Evolutionary conservation across 92 coral and sea anemone species (phyloP).

Genomic region (Isaurus tuberculatus): DNA sequence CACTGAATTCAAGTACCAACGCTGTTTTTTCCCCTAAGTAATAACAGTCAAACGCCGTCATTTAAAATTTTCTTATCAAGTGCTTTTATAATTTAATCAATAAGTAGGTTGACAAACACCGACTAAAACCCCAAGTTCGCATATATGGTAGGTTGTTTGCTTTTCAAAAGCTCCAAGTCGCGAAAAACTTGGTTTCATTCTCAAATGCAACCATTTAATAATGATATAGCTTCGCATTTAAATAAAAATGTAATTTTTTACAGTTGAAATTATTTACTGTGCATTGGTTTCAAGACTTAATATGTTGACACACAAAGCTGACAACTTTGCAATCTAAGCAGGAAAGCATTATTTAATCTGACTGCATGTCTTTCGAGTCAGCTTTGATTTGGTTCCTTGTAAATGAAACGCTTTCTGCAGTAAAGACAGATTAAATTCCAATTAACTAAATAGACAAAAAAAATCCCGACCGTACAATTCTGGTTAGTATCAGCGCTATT

Average conservation of each 20-base stretch:
- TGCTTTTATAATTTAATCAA: neutral
- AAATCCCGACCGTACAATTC: slow-evolving; percentile 10
- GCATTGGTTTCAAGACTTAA: neutral
- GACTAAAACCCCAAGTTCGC: neutral
- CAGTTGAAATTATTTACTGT: neutral
- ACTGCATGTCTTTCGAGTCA: neutral
- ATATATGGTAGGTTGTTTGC: neutral
- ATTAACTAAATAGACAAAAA: neutral
- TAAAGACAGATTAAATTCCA: neutral
- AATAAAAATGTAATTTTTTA: neutral
- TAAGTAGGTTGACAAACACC: neutral
- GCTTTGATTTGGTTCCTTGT: neutral
- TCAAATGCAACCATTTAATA: neutral
- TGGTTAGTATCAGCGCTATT: slow-evolving; percentile 27
- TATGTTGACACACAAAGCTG: neutral
- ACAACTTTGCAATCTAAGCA: neutral
- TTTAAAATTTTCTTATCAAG: neutral
- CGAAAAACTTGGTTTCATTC: neutral
- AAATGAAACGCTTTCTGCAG: neutral
- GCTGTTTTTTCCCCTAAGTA: neutral
- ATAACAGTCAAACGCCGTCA: neutral
- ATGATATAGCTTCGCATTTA: neutral
- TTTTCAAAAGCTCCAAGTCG: neutral
- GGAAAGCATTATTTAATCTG: slow-evolving; percentile 2
- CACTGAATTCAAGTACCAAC: neutral